A percentile compares a stretch with the other conserved stretches of the same genome.
Evolutionary conservation across 2,888 invertebrate species (phyloP).

Genomic region (Phragmatobia fuliginosa): DNA sequence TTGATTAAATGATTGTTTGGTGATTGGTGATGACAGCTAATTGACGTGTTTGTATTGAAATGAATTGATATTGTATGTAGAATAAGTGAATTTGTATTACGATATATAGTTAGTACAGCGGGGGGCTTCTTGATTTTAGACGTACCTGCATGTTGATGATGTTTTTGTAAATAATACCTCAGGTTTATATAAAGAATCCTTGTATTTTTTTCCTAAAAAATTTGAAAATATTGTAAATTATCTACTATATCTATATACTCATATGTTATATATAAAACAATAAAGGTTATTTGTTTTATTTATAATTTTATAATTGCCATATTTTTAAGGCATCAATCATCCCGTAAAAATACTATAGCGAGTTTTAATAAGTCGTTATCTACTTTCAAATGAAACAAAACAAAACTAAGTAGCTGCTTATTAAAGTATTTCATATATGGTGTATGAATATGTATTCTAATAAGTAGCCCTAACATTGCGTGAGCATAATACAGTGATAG

Average conservation of each 20-base stretch:
- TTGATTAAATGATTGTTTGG: conserved; percentile 73
- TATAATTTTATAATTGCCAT: no score
- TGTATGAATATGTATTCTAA: conserved; percentile 5
- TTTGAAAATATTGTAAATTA: neutral
- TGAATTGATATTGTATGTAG: conserved; percentile 37
- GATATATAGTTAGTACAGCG: neutral
- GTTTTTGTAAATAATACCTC: neutral
- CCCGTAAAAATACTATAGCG: no score
- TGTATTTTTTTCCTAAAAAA: neutral
- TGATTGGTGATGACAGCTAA: conserved; percentile 60
- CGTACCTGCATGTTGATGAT: neutral
- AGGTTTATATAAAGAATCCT: neutral
- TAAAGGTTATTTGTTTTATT: no score
- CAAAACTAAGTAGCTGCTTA: neutral
- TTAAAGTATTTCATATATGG: neutral
- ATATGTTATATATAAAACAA: no score
- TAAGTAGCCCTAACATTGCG: conserved; percentile 34
- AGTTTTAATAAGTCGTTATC: no score
- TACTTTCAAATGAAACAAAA: no score
- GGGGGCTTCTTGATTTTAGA: neutral
- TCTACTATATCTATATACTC: neutral
- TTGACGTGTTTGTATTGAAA: conserved; percentile 54
- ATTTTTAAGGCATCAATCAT: no score
- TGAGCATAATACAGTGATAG: conserved; percentile 35
- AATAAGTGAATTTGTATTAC: conserved; percentile 25